Percentiles rank a stretch among this genome's conserved stretches.
phyloP scores from a whole-genome alignment of 2,797 vertebrate genomes.

The Microhierax caerulescens region DNA sequence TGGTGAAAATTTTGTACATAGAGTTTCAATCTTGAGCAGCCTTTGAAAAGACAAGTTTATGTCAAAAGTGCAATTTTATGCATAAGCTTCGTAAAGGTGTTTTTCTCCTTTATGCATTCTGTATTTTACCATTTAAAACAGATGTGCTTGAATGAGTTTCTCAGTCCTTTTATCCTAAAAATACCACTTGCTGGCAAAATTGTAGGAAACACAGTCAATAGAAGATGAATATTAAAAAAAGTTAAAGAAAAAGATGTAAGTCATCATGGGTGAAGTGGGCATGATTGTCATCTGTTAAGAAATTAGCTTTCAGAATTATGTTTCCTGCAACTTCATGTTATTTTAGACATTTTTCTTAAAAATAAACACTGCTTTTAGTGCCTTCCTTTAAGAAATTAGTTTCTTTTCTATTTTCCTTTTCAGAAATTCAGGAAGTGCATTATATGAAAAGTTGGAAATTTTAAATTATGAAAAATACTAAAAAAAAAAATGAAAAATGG shows the following conservation, averaged over 20 bases:
- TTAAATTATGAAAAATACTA: no score
- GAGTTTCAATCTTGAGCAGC: not conserved
- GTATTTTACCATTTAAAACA: not conserved
- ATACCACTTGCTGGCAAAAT: not conserved
- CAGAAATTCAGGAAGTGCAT: not conserved
- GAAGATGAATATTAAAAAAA: not conserved
- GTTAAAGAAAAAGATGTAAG: not conserved
- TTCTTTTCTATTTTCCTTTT: not conserved
- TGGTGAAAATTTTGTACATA: not conserved
- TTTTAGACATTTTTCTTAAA: not conserved
- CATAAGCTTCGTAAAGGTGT: not conserved
- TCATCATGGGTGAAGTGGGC: not conserved
- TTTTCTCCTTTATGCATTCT: not conserved
- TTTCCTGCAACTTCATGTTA: not conserved
- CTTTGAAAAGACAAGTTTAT: not conserved
- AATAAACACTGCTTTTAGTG: fast-evolving
- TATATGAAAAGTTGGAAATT: not conserved
- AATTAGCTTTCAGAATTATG: not conserved
- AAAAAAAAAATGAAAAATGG: not conserved
- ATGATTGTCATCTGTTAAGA: slow-evolving; percentile 10
- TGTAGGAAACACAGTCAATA: not conserved
- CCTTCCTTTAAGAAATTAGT: not conserved
- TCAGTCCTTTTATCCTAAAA: not conserved
- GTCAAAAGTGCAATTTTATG: not conserved
- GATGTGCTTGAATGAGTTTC: not conserved